Base-by-base conservation (phyloP, 2,113 vertebrate species). In the Dipodomys merriami region DNA sequence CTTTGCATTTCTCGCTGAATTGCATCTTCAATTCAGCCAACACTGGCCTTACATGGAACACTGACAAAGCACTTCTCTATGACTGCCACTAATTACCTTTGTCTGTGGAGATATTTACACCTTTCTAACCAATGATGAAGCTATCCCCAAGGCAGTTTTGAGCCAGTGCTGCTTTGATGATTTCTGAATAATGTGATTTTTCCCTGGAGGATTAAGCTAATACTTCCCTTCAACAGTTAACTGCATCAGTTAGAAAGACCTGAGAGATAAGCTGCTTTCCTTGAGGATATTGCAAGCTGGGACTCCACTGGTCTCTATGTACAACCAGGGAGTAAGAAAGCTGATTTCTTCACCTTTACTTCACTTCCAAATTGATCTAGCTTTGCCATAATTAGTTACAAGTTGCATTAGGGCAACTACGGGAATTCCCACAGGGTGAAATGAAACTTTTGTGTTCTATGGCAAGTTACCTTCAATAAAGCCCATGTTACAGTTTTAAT, bases 81-180 rank as follows among this genome's bases (percentile, higher is more conserved):
- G 83, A 3, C 72, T 91, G 22, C 15, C 25, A 57, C 46, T 94
- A 93, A 93, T 92, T 44, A 77, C 83, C 74, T 90, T 67, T 86
- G 49, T 71, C 81, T 23, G 67, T 81, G 46, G 94, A 91, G 79
- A 72, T 87, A 82, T 89, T 89, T 79, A 87, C 27, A 76, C 6
- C 90, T 90, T 94, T 95, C 86, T 7, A 95, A 89, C 92, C 96
- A 94, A 94, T 79, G 89, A 79, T 91, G 69, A 96, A 79, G 53
- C 87, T 77, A 92, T 87, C 93, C 23, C 84, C 46, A 74, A 74
- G 74, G 19, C 89, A 85, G 15, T 20, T 85, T 93, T 73, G 53
- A 74, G 2, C 13, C 57, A 90, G 7, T 27, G 91, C 18, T 80
- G 80, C n/a, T 88, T 10, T 65, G 23, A 83, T 89, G 27, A 6